Evolutionary conservation across 2,888 invertebrate species (phyloP).

Genomic region (Plusia festucae): DNA sequence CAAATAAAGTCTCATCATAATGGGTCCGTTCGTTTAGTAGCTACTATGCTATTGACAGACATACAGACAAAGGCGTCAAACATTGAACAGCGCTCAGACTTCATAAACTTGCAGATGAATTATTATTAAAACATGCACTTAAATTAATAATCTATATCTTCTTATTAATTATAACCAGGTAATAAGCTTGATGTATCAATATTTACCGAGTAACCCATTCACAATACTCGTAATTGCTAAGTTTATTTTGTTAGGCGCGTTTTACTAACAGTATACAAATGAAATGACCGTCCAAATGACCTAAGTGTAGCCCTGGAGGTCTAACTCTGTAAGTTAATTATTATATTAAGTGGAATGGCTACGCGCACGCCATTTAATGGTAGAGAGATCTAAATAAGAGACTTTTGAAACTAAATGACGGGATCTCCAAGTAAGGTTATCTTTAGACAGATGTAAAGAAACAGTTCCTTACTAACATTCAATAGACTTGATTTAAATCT

Average conservation of each 20-base stretch:
- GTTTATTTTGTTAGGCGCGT: constrained; percentile 21
- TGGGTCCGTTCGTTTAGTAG: no score
- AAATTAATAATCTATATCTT: not conserved
- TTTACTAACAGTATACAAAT: constrained; percentile 27
- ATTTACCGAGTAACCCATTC: constrained; percentile 15
- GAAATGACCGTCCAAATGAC: constrained; percentile 35
- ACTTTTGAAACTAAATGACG: constrained; percentile 32
- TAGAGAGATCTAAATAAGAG: constrained; percentile 53
- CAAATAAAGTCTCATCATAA: no score
- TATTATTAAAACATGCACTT: no score
- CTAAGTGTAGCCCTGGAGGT: constrained; percentile 48
- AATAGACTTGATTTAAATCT: constrained; percentile 1
- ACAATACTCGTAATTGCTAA: constrained; percentile 29
- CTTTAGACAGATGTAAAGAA: not conserved
- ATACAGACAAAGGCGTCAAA: no score
- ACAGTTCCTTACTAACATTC: not conserved
- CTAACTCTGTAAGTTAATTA: constrained; percentile 68
- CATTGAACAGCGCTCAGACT: no score
- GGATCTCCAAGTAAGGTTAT: not conserved
- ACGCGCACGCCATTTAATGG: constrained; percentile 53
- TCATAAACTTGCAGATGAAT: no score
- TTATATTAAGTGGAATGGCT: constrained; percentile 68
- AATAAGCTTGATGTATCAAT: constrained; percentile 17
- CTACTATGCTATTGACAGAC: no score
- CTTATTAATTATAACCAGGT: not conserved